Evolutionary conservation across 2,888 invertebrate genomes (phyloP).

Genomic region (Clistopyga incitator): DNA sequence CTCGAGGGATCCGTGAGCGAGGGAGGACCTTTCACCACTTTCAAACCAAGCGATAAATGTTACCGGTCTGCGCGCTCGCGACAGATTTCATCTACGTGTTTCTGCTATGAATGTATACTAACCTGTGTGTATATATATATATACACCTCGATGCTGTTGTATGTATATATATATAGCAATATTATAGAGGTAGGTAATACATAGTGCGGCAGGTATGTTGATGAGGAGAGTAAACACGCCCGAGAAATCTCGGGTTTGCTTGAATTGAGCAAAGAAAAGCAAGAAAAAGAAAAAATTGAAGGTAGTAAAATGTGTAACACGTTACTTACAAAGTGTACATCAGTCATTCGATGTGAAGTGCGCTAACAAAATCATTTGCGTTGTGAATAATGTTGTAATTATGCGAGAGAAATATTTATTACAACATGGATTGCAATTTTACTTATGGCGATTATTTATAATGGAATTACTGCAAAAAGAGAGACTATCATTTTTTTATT

Average conservation of each 20-base stretch:
- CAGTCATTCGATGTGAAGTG: not conserved
- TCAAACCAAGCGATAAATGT: conserved; percentile 71
- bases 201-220: not conserved
- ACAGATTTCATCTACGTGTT: conserved; percentile 71
- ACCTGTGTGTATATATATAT: conserved; percentile 22
- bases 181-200: not conserved
- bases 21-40: conserved; percentile 74
- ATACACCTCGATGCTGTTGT: not conserved
- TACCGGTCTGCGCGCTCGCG: conserved; percentile 55
- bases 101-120: conserved; percentile 30
- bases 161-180: conserved; percentile 12
- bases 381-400: too few relatives aligned
- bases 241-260: conserved; percentile 31
- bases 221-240: conserved; percentile 21
- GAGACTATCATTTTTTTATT: not conserved
- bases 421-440: too few relatives aligned
- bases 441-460: not conserved
- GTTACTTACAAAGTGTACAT: not conserved
- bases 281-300: not conserved
- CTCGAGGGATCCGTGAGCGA: conserved; percentile 68
- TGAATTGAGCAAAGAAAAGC: conserved; percentile 36
- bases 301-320: not conserved
- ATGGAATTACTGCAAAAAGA: not conserved
- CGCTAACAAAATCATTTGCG: not conserved
- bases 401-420: too few relatives aligned